phyloP scores from a whole-genome alignment of 2,888 invertebrate genomes.

The Asteroscopus sphinx region DNA sequence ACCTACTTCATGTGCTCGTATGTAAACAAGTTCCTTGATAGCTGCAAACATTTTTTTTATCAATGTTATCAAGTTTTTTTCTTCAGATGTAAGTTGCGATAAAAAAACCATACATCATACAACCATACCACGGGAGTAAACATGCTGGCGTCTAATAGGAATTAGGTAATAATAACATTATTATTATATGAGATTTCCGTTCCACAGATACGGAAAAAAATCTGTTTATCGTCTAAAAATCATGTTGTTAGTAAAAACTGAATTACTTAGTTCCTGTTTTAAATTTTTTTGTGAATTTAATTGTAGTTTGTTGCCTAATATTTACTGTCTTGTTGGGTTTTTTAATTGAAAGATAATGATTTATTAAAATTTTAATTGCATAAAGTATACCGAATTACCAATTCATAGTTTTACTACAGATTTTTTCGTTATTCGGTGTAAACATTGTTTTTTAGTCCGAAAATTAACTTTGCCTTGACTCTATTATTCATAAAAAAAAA shows the following conservation, averaged over 20 bases:
- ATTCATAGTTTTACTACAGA: background rate
- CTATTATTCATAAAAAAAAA: too few relatives aligned
- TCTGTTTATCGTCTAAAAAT: constrained; percentile 19
- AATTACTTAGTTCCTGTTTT: constrained; percentile 34
- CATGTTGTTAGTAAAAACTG: constrained; percentile 27
- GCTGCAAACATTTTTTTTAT: too few relatives aligned
- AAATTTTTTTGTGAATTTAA: constrained; percentile 26
- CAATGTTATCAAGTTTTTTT: too few relatives aligned
- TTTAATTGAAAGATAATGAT: constrained; percentile 19
- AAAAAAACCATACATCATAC: too few relatives aligned
- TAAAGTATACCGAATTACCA: background rate
- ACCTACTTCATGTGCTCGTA: too few relatives aligned
- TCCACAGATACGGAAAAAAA: constrained; percentile 14
- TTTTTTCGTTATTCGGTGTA: background rate
- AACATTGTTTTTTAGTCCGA: too few relatives aligned
- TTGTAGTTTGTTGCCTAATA: constrained; percentile 13
- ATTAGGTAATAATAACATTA: constrained; percentile 2
- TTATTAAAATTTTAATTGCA: constrained; percentile 13
- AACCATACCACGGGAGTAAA: too few relatives aligned
- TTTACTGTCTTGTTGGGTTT: constrained; percentile 6
- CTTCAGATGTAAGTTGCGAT: too few relatives aligned
- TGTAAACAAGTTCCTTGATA: too few relatives aligned
- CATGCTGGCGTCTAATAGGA: too few relatives aligned
- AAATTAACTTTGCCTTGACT: too few relatives aligned
- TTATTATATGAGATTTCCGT: constrained; percentile 5